A percentile compares a stretch with the other conserved stretches of the same genome.
These are phyloP conservation scores for Oryzaephilus surinamensis DNA, from an alignment of 1,140 invertebrate species.

Conservation along the genomic window DNA sequence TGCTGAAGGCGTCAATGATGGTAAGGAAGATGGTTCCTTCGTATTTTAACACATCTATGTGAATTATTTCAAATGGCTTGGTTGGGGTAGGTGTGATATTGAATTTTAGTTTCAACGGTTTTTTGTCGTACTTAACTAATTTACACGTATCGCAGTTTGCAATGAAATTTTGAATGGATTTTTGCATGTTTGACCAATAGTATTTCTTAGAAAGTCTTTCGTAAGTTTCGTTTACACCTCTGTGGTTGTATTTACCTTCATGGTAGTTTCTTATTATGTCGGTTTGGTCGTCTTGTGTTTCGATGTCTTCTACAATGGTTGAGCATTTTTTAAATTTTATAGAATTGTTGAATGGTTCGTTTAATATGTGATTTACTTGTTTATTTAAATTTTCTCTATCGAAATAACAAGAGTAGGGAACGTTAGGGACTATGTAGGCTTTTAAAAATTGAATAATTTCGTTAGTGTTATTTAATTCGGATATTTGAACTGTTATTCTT, in stretches of 20 bases:
- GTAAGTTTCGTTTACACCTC: constrained; percentile 10
- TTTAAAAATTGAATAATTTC: background rate
- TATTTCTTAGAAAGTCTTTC: constrained; percentile 7
- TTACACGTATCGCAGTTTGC: constrained; percentile 23
- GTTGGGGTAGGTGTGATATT: constrained; percentile 20
- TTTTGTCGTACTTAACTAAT: constrained; percentile 26
- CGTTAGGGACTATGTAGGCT: too few relatives aligned
- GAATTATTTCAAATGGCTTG: constrained; percentile 26
- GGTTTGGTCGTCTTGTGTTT: constrained; percentile 8
- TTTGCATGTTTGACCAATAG: constrained; percentile 31
- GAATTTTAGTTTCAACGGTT: constrained; percentile 22
- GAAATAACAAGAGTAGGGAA: too few relatives aligned
- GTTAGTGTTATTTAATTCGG: too few relatives aligned
- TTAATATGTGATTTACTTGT: background rate
- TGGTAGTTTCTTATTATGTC: constrained; percentile 12
- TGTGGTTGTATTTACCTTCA: constrained; percentile 12
- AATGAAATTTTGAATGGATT: constrained; percentile 17
- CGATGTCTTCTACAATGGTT: constrained; percentile 1
- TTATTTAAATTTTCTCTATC: too few relatives aligned
- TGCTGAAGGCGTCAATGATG: constrained; percentile 2
- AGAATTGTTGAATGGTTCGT: background rate
- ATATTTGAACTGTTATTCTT: background rate
- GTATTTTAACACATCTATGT: constrained; percentile 24
- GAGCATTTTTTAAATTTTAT: background rate
- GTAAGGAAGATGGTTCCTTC: too few relatives aligned